Percentiles rank a stretch among this genome's conserved stretches.
Evolutionary conservation across 1,140 invertebrate genomes (phyloP).

Genomic region (Leptinotarsa defecta): DNA sequence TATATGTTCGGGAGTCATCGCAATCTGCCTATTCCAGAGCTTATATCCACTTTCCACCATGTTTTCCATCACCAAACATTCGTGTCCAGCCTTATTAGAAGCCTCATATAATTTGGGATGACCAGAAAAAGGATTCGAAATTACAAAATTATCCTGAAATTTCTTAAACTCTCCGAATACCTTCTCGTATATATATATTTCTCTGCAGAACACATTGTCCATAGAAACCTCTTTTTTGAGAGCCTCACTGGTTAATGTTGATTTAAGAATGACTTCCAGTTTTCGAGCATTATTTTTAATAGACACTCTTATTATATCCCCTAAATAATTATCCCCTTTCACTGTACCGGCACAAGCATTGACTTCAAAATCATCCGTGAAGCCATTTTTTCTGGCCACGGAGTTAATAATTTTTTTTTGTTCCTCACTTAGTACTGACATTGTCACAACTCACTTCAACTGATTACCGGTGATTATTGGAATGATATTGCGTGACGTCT

Average conservation of each 20-base stretch:
- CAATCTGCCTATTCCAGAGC: constrained; percentile 58
- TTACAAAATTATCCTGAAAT: constrained; percentile 34
- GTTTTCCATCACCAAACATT: constrained; percentile 45
- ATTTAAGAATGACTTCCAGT: constrained; percentile 41
- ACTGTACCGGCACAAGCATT: constrained; percentile 29
- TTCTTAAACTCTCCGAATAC: constrained; percentile 35
- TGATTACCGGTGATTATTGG: background rate
- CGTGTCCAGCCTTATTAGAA: constrained; percentile 52
- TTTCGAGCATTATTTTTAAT: constrained; percentile 24
- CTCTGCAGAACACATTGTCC: constrained; percentile 38
- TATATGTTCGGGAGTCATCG: constrained; percentile 58
- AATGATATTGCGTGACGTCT: background rate
- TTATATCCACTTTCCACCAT: constrained; percentile 50
- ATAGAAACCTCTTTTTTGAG: constrained; percentile 31
- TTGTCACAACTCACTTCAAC: background rate
- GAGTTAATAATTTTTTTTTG: constrained; percentile 9
- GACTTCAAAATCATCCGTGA: constrained; percentile 29
- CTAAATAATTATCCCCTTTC: constrained; percentile 45
- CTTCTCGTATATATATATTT: constrained; percentile 40
- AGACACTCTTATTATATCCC: constrained; percentile 34
- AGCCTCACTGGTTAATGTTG: constrained; percentile 29
- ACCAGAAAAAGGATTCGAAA: constrained; percentile 40
- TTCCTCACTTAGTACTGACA: constrained; percentile 13
- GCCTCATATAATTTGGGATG: constrained; percentile 53
- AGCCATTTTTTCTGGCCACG: constrained; percentile 26